phyloP scores from a whole-genome alignment of 2,113 vertebrate species.

The Clinocottus analis region DNA sequence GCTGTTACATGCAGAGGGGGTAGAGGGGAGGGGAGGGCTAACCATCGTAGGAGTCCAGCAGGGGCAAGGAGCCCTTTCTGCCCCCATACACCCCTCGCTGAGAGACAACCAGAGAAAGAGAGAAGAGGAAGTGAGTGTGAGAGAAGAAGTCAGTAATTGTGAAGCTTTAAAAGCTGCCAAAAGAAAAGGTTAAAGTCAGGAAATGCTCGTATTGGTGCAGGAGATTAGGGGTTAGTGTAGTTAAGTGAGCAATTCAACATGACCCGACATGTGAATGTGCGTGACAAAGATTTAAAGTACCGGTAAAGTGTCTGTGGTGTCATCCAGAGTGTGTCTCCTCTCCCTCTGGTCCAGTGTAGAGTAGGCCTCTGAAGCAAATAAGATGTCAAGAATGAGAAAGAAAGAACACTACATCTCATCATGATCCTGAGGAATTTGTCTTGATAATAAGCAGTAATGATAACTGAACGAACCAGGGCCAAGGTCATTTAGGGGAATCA shows the following conservation, averaged over 20 bases:
- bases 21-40: constrained; percentile 79
- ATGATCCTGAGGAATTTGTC: neutral
- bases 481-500: constrained; percentile 95
- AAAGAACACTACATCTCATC: neutral
- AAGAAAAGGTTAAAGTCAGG: constrained; percentile 40
- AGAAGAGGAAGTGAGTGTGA: constrained; percentile 53
- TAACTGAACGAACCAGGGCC: constrained; percentile 87
- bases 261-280: neutral
- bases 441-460: neutral
- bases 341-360: constrained; percentile 93
- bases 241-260: constrained; percentile 18
- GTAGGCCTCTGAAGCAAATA: constrained; percentile 84
- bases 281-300: constrained; percentile 62
- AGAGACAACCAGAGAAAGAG: constrained; percentile 73
- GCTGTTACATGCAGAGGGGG: constrained; percentile 86
- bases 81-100: constrained; percentile 85
- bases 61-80: constrained; percentile 85
- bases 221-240: constrained; percentile 54
- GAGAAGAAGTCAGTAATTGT: constrained; percentile 55
- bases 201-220: constrained; percentile 39
- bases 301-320: constrained; percentile 90
- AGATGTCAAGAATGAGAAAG: neutral
- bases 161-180: constrained; percentile 28
- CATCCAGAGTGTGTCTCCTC: constrained; percentile 92
- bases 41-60: constrained; percentile 88